These are phyloP conservation scores for Eupithecia centaureata DNA, from an alignment of 2,888 invertebrate species.

Conservation along the genomic window DNA sequence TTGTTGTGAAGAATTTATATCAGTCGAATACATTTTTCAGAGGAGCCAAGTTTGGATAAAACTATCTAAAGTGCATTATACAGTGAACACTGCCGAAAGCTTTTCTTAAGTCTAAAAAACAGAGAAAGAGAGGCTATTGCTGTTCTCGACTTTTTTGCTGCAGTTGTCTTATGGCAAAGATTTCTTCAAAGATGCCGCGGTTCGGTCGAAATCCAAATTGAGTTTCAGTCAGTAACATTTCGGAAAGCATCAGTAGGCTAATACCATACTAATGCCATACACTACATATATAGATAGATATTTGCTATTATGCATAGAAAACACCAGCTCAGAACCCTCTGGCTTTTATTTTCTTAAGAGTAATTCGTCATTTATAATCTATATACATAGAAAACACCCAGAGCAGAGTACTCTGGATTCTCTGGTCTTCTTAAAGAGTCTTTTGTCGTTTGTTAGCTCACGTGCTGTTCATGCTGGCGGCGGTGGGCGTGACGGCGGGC, in stretches of 20 bases:
- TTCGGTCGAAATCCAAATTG: constrained; percentile 3
- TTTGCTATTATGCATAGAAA: too few relatives aligned
- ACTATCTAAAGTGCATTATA: neutral
- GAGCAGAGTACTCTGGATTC: too few relatives aligned
- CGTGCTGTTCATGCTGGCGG: constrained; percentile 35
- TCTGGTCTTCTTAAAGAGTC: too few relatives aligned
- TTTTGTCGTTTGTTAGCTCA: too few relatives aligned
- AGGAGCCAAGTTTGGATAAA: neutral
- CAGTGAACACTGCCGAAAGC: constrained; percentile 8
- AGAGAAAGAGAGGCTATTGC: neutral
- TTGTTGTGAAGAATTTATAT: neutral
- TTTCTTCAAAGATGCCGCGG: neutral
- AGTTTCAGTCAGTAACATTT: neutral
- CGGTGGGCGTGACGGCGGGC: constrained; percentile 50
- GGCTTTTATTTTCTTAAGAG: too few relatives aligned
- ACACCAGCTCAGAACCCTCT: too few relatives aligned
- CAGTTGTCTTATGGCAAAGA: neutral
- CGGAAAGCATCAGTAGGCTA: too few relatives aligned
- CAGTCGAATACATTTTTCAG: neutral
- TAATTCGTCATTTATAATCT: too few relatives aligned
- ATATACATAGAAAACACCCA: too few relatives aligned
- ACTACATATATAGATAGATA: too few relatives aligned
- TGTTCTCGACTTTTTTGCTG: neutral
- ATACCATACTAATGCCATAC: too few relatives aligned
- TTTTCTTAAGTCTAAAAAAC: constrained; percentile 4